Base-by-base conservation (phyloP, 30 jellyfish, hydroid and myxozoan genomes). In the Aurelia aurita region DNA sequence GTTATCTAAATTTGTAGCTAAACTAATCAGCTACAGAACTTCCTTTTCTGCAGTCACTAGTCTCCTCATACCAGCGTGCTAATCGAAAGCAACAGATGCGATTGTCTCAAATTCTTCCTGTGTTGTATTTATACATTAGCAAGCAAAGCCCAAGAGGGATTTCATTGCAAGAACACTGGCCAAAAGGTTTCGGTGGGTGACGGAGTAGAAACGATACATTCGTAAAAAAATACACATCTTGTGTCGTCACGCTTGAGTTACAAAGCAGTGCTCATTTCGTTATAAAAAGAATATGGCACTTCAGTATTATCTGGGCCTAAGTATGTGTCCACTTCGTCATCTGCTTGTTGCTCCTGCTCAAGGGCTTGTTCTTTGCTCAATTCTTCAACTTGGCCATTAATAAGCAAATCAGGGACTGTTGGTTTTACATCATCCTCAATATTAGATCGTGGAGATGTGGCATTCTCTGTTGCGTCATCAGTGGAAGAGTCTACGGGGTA, bases 401-500 rank as follows among this genome's bases (percentile, higher is more conserved):
- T 22, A 19, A 55, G 29, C 67, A 55, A 55, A 55, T n/a, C 29
- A 55, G 29, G 29, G 12, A 22, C 67, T 1, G 67, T 4, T 19
- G 67, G 28, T 58, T 72, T 43, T 13, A 72, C 22, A 47, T 51
- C 31, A 1, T 53, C 29, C 15, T 47, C 84, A 51, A 16, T 3
- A 44, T 6, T 10, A 32, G 88, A 22, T 6, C 51, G 62, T 31
- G 88, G 78, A 2, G 88, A 77, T 5, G 25, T 63, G 18, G 46
- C 18, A 22, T 55, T 27, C 43, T 67, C 83, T 14, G n/a, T 69
- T 0, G 68, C 54, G 1, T 80, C 85, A 55, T 81, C 91, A 0
- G 91, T 81, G 1, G 84, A 66, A 0, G 91, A 81, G 20, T 81
- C 91, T 13, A 25, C 8, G 8, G 84, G 77, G n/a, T 27, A 81